phyloP scores from a whole-genome alignment of 2,797 vertebrate species.

The Siniperca scherzeri region DNA sequence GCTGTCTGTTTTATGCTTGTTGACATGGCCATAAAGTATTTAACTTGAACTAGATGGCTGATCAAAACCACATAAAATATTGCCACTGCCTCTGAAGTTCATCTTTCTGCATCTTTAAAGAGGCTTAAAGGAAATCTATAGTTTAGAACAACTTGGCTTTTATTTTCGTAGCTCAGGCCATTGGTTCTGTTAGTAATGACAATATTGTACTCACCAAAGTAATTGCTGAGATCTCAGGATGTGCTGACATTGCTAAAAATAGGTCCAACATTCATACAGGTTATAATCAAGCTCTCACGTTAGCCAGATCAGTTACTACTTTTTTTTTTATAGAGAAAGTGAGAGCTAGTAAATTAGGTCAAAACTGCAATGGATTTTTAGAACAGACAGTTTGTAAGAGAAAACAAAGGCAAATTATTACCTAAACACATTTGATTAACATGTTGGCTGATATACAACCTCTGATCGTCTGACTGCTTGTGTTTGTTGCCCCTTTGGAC shows the following conservation, averaged over 20 bases:
- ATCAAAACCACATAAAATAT: background rate
- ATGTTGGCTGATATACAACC: background rate
- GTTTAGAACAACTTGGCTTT: background rate
- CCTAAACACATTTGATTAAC: background rate
- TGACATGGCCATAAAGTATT: background rate
- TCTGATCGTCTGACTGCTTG: background rate
- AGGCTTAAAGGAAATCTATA: background rate
- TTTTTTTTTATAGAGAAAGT: background rate
- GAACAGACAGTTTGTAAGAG: background rate
- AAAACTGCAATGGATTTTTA: background rate
- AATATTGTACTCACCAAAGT: background rate
- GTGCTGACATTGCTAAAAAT: background rate
- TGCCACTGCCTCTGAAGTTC: background rate
- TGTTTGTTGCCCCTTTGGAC: background rate
- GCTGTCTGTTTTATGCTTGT: background rate
- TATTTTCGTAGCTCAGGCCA: background rate
- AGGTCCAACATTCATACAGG: background rate
- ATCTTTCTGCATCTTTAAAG: background rate
- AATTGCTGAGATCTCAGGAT: background rate
- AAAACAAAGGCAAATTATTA: too few species aligned
- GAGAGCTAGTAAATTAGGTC: background rate
- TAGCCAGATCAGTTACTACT: background rate
- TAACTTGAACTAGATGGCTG: background rate
- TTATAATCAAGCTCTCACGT: background rate
- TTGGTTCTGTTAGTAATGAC: background rate